Base-by-base conservation (phyloP, 2,888 invertebrate species). In the Erebia epiphron region DNA sequence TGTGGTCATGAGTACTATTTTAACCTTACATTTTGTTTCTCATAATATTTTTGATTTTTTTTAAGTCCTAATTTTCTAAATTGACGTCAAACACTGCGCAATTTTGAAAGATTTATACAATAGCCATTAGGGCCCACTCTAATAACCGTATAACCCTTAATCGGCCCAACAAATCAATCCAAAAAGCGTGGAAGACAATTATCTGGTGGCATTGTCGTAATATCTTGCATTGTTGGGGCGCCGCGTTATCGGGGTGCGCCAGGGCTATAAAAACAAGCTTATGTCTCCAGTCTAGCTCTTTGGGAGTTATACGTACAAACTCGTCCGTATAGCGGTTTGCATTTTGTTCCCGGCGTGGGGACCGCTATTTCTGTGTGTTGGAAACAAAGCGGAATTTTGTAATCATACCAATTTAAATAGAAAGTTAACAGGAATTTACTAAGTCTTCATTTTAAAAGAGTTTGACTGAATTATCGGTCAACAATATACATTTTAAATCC, bases 261-360 rank as follows among this genome's bases (percentile, higher is more conserved):
- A 93, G 92, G 82, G 88, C 92, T 87, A 92, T 92, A 93, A 93
- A 93, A 93, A 92, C 85, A 85, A 92, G 92, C 92, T 93, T 92
- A 92, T 91, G 92, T 82, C 89, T 84, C 84, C 84, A 83, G 86
- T 91, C 91, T 90, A 88, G 89, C 88, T 83, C 85, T 81, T 79
- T 79, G 76, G 76, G 75, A 78, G 78, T 75, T 76, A 78, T 72
- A 69, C 68, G 73, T 68, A 73, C 66, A 68, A 68, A 70, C 70
- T 66, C 66, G 56, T 43, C 14, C 41, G 9, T 11, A 62, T 64
- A 60, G 43, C 52, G 61, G 72, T 56, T 64, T 67, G 67, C 64
- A 61, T 54, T 73, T 70, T 76, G 73, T 73, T 69, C 72, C 67
- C 71, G 54, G 56, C 74, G 71, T 65, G 26, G 69, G 18, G 43